Evolutionary conservation across 2,113 vertebrate species (phyloP).

Genomic region (Ciconia stormi): DNA sequence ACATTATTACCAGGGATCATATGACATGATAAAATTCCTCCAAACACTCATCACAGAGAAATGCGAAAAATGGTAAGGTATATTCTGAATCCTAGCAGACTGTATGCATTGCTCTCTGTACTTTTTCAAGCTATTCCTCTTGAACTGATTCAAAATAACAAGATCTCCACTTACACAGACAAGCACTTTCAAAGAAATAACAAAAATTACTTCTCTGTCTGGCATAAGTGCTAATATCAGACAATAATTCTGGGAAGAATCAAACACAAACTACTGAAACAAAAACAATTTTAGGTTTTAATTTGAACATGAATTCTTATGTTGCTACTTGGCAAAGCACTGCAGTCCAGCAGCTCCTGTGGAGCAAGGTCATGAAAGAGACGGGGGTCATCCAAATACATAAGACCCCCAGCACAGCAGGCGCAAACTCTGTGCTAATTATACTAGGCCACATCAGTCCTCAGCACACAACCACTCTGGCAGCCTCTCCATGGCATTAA

Average conservation of each 20-base stretch:
- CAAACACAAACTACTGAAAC: neutral
- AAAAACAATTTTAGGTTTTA: neutral
- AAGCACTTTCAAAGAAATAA: neutral
- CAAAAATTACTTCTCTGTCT: neutral
- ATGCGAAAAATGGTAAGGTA: neutral
- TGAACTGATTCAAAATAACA: neutral
- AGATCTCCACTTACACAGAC: neutral
- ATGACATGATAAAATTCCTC: neutral
- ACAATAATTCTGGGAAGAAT: neutral
- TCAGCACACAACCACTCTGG: neutral
- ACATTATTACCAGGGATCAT: neutral
- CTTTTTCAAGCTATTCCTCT: neutral
- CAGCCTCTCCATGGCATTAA: neutral
- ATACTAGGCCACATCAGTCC: neutral
- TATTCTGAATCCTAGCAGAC: neutral
- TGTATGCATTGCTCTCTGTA: neutral
- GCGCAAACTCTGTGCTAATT: neutral
- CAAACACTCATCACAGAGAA: neutral
- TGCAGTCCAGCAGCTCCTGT: neutral
- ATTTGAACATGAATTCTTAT: neutral
- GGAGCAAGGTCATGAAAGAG: neutral
- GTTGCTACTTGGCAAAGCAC: neutral
- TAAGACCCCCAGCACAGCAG: conserved; percentile 18
- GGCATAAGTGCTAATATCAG: neutral
- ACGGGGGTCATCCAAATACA: neutral